These are phyloP conservation scores for Benthosema pterotum DNA, from an alignment of 2,797 vertebrate species.

Conservation along the genomic window DNA sequence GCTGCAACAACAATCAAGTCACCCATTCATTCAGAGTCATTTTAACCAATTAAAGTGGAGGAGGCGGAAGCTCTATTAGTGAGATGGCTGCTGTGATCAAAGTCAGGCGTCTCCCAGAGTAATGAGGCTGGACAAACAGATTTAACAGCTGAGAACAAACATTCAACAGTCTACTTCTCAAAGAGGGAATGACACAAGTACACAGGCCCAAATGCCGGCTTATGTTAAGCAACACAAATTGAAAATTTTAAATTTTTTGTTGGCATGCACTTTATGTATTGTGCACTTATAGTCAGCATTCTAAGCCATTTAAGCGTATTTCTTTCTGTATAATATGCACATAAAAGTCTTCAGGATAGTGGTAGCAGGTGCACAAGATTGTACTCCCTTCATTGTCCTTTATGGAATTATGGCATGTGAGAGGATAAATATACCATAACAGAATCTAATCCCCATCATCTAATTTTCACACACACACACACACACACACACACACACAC, in stretches of 20 bases:
- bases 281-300: slow-evolving; percentile 7
- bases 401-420: slow-evolving; percentile 29
- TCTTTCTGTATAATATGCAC: neutral
- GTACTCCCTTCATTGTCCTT: slow-evolving; percentile 25
- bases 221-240: too few species aligned
- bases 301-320: too few species aligned
- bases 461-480: slow-evolving; percentile 36
- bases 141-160: slow-evolving; percentile 49
- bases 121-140: slow-evolving; percentile 48
- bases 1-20: slow-evolving; percentile 50
- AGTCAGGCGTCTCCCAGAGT: slow-evolving; percentile 43
- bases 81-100: slow-evolving; percentile 67
- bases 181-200: slow-evolving; percentile 38
- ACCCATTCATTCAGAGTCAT: slow-evolving; percentile 49
- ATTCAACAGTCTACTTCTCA: slow-evolving; percentile 46
- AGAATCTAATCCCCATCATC: slow-evolving; percentile 47
- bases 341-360: slow-evolving; percentile 19
- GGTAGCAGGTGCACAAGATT: slow-evolving; percentile 47
- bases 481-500: neutral
- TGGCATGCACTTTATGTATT: neutral
- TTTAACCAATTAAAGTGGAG: slow-evolving; percentile 63
- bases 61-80: slow-evolving; percentile 60
- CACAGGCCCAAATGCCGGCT: neutral
- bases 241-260: neutral
- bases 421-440: slow-evolving; percentile 59